Base-by-base conservation (phyloP, 1,140 invertebrate species). In the Bicyclus anynana region DNA sequence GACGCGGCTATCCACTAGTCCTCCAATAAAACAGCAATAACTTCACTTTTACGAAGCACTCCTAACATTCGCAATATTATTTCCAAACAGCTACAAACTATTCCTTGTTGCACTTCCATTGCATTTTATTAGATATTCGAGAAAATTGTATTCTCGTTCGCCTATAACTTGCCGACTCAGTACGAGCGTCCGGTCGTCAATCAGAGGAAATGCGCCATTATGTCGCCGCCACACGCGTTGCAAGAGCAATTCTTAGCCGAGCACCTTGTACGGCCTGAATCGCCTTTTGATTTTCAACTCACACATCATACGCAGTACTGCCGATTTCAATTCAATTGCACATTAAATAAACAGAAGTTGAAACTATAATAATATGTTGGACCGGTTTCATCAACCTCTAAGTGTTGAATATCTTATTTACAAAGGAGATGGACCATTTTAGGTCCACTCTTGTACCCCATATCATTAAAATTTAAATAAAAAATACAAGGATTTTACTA, bases 181-280 rank as follows among this genome's bases (percentile, higher is more conserved):
- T 17, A 51, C 17, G 51, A 29, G 38, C 74, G 72, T 80, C 75
- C 74, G 83, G 74, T 72, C 77, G 77, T 86, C 83, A 77, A 59
- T 84, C 79, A 85, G 77, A 82, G 75, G 80, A 83, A 86, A 81
- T 74, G 71, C 62, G 69, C 80, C 71, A 86, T 86, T 86, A 86
- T 56, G 83, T 86, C 82, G 68, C 64, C 65, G 61, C 69, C 80
- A 85, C 78, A 78, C 80, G 70, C 77, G 73, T 64, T 72, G 75
- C 72, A 70, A 67, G 59, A 62, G 69, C 74, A 67, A 82, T 82
- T 85, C 80, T 77, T 80, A 64, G 56, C 66, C 65, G 74, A 85
- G 79, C 74, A 72, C 71, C 69, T 65, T 59, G 77, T 80, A 77
- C 69, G 71, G 79, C 62, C 67, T 72, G 67, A 85, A 82, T 82